Conservation (phyloP, 2,113 vertebrate genomes). For the Rana temporaria region DNA sequence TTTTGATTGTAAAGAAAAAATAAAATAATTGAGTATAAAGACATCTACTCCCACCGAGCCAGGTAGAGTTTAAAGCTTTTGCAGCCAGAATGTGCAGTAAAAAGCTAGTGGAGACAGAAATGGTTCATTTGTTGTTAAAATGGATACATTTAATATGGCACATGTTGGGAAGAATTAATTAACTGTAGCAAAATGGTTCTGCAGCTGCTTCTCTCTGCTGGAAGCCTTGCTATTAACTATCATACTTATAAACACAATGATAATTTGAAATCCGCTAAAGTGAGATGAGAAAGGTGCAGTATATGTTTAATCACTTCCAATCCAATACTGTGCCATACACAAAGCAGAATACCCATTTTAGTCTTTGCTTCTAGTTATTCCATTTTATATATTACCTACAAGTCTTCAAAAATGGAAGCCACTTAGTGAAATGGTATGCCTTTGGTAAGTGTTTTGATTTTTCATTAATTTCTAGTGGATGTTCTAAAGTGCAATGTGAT, state of each 20-base stretch:
- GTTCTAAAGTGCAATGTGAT: conserved; percentile 40
- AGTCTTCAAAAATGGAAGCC: conserved; percentile 24
- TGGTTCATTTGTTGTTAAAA: conserved; percentile 78
- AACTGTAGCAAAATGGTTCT: conserved; percentile 76
- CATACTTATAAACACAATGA: conserved; percentile 67
- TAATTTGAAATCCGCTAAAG: conserved; percentile 67
- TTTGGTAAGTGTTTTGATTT: conserved; percentile 40
- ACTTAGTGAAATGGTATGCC: conserved; percentile 38
- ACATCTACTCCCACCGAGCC: conserved; percentile 65
- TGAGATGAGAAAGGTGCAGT: conserved; percentile 60
- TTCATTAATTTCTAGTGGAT: conserved; percentile 40
- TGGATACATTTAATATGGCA: conserved; percentile 71
- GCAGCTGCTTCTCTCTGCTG: conserved; percentile 74
- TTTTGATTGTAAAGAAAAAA: conserved; percentile 70
- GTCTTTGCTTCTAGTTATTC: conserved; percentile 39
- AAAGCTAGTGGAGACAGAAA: conserved; percentile 64
- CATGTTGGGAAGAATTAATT: conserved; percentile 80
- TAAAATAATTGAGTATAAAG: conserved; percentile 71
- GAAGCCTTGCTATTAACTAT: conserved; percentile 69
- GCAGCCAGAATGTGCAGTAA: conserved; percentile 65
- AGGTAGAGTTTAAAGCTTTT: conserved; percentile 66
- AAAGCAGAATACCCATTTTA: conserved; percentile 29
- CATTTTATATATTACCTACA: conserved; percentile 39
- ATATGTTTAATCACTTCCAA: conserved; percentile 65
- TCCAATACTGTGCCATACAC: conserved; percentile 43